Evolutionary conservation across 2,113 vertebrate genomes (phyloP).

Genomic region (Octodon degus): DNA sequence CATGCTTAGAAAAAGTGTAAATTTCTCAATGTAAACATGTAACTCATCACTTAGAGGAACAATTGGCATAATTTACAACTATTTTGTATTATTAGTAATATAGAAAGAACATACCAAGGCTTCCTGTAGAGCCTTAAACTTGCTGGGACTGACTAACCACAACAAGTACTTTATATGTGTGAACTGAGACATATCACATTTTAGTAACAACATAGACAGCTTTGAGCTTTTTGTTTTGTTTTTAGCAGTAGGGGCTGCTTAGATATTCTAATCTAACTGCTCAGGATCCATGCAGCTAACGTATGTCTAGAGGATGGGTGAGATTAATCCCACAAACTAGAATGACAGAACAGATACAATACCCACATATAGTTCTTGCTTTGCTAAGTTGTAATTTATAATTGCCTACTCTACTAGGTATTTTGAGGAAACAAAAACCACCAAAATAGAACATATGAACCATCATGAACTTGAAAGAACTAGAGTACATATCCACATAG

Average conservation of each 20-base stretch:
- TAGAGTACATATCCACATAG: slow-evolving; percentile 37
- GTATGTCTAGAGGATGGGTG: slow-evolving; percentile 62
- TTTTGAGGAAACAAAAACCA: not conserved
- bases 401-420: slow-evolving; percentile 39
- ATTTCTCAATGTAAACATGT: slow-evolving; percentile 77
- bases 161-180: not conserved
- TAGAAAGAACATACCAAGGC: slow-evolving; percentile 49
- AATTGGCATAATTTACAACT: slow-evolving; percentile 61
- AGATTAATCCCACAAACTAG: slow-evolving; percentile 7
- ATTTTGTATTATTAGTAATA: not conserved
- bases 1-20: slow-evolving; percentile 72
- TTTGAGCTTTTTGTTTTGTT: not conserved
- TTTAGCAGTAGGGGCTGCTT: not conserved
- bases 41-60: slow-evolving; percentile 70
- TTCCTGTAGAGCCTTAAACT: slow-evolving; percentile 19
- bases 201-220: slow-evolving; percentile 15
- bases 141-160: not conserved
- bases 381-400: slow-evolving; percentile 53
- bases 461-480: not conserved
- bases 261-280: not conserved
- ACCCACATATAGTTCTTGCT: slow-evolving; percentile 36
- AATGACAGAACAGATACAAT: slow-evolving; percentile 52
- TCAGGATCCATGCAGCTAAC: not conserved
- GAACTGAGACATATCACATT: not conserved
- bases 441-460: not conserved